These are phyloP conservation scores for Todus mexicanus DNA, from an alignment of 2,797 vertebrate genomes.

Conservation along the genomic window DNA sequence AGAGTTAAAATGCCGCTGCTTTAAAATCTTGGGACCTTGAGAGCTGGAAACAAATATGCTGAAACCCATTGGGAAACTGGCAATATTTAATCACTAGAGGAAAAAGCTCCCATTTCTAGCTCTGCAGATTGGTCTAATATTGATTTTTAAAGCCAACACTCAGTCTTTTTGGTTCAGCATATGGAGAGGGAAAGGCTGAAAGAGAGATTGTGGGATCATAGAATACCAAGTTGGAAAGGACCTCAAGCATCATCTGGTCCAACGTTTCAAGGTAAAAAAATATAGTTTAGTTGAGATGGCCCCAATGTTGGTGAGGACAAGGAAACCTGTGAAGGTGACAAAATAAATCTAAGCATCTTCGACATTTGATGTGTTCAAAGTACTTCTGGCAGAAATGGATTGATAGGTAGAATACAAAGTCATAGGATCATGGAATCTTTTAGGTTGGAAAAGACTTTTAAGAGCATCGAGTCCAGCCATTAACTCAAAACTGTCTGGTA, in stretches of 20 bases:
- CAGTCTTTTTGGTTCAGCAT: background rate
- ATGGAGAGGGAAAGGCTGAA: background rate
- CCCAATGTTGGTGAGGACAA: background rate
- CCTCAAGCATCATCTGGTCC: too few species aligned
- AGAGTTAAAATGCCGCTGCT: background rate
- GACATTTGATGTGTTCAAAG: background rate
- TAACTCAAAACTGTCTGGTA: background rate
- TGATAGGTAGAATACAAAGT: background rate
- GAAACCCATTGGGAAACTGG: background rate
- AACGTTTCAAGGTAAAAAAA: too few species aligned
- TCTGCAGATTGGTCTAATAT: background rate
- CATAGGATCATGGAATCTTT: background rate
- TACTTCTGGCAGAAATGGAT: background rate
- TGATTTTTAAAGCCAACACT: background rate
- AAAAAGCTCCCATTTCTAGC: background rate
- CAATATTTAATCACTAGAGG: background rate
- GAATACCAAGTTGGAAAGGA: too few species aligned
- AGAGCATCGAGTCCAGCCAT: background rate
- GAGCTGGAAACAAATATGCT: background rate
- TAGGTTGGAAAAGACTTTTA: background rate
- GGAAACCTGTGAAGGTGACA: background rate
- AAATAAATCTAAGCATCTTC: background rate
- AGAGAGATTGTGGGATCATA: too few species aligned
- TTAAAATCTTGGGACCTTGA: background rate
- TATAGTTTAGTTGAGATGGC: too few species aligned